phyloP scores from a whole-genome alignment of 2,113 vertebrate species.

The Plecturocebus donacophilus region DNA sequence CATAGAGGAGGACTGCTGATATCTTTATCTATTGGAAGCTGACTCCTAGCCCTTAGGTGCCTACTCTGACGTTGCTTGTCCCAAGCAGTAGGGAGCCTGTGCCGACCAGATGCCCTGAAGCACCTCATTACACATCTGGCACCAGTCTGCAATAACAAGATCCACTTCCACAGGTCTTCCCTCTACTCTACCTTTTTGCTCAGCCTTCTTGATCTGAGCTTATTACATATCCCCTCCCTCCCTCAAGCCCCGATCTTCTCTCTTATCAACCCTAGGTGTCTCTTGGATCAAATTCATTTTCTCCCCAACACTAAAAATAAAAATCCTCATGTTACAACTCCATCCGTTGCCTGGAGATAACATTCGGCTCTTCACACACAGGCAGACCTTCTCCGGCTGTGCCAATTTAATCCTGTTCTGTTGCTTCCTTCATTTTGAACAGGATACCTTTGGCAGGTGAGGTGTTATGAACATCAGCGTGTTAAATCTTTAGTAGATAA shows the following conservation, averaged over 20 bases:
- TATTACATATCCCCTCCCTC: conserved; percentile 52
- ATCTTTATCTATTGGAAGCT: conserved; percentile 19
- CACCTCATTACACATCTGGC: background rate
- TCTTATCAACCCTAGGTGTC: conserved; percentile 68
- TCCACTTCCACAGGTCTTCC: background rate
- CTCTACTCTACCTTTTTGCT: background rate
- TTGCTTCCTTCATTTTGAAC: conserved; percentile 46
- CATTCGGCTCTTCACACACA: background rate
- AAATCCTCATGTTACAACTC: conserved; percentile 51
- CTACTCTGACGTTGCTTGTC: background rate
- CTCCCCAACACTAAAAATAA: conserved; percentile 72
- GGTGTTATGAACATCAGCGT: conserved; percentile 6
- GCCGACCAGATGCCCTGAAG: background rate
- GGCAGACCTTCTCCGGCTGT: conserved; percentile 44
- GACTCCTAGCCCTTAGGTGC: background rate
- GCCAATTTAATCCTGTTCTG: conserved; percentile 53
- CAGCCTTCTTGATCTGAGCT: background rate
- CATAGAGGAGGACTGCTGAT: background rate
- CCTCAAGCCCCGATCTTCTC: conserved; percentile 70
- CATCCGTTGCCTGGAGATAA: conserved; percentile 51
- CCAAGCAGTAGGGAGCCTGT: background rate
- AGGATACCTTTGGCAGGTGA: conserved; percentile 65
- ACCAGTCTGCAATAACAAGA: background rate
- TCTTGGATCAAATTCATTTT: conserved; percentile 70
- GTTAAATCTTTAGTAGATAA: conserved; percentile 45